phyloP scores from a whole-genome alignment of 2,888 invertebrate genomes.

The Lysandra bellargus region DNA sequence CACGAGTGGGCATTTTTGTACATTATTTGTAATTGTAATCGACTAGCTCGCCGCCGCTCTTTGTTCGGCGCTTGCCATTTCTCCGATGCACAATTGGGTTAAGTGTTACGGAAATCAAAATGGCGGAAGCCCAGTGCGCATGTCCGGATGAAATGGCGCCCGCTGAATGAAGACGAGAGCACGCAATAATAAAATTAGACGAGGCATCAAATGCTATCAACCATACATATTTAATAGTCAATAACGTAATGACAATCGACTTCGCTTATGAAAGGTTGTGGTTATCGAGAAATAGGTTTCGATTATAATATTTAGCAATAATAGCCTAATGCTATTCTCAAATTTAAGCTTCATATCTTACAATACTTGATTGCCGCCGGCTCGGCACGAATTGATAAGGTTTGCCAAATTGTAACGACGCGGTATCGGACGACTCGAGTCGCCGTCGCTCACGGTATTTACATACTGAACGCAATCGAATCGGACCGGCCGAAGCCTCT shows the following conservation, averaged over 20 bases:
- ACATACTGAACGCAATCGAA: constrained; percentile 35
- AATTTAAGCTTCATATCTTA: constrained; percentile 73
- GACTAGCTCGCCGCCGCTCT: constrained; percentile 57
- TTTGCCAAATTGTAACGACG: constrained; percentile 55
- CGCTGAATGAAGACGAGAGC: constrained; percentile 55
- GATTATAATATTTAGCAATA: constrained; percentile 77
- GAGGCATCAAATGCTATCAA: constrained; percentile 67
- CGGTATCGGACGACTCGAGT: constrained; percentile 36
- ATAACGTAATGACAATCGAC: constrained; percentile 76
- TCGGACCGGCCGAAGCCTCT: constrained; percentile 44
- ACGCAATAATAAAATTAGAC: constrained; percentile 67
- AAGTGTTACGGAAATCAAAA: constrained; percentile 73
- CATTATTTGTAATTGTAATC: constrained; percentile 63
- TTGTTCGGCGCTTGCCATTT: constrained; percentile 60
- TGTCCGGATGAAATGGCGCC: constrained; percentile 63
- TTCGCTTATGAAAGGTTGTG: constrained; percentile 81
- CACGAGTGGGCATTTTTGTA: constrained; percentile 56
- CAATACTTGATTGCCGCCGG: constrained; percentile 48
- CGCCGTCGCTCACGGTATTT: constrained; percentile 49
- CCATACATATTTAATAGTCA: constrained; percentile 76
- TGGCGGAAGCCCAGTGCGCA: constrained; percentile 66
- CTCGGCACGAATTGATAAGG: constrained; percentile 49
- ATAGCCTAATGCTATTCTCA: constrained; percentile 75
- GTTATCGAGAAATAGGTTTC: constrained; percentile 78
- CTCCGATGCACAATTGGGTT: constrained; percentile 63